phyloP scores from a whole-genome alignment of 2,113 vertebrate species.

The Ursus arctos region DNA sequence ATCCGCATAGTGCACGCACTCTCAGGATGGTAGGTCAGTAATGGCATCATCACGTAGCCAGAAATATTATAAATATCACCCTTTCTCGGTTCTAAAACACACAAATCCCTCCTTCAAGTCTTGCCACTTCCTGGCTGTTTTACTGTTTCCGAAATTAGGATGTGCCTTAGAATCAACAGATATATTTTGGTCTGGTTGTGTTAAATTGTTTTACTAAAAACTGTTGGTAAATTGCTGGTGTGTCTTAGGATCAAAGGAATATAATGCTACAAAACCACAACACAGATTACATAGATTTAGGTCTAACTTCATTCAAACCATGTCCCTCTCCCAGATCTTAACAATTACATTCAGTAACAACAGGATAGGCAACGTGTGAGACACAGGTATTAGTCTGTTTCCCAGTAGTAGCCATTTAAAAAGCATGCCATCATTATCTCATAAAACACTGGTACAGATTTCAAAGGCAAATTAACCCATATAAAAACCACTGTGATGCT shows the following conservation, averaged over 20 bases:
- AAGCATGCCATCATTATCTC: constrained; percentile 61
- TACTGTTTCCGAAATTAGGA: constrained; percentile 33
- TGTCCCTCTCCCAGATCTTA: not conserved
- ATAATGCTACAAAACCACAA: not conserved
- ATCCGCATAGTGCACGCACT: not conserved
- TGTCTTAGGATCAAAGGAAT: constrained; percentile 56
- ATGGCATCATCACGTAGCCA: not conserved
- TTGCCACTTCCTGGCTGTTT: not conserved
- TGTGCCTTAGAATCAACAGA: not conserved
- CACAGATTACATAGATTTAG: not conserved
- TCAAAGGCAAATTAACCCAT: constrained; percentile 72
- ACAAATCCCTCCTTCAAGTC: constrained; percentile 12
- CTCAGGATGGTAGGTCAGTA: not conserved
- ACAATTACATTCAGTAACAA: constrained; percentile 42
- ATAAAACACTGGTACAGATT: constrained; percentile 68
- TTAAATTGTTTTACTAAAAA: constrained; percentile 56
- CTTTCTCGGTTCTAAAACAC: constrained; percentile 9
- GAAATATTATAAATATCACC: not conserved
- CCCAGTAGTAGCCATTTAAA: constrained; percentile 52
- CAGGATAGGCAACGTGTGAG: not conserved
- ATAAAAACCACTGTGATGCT: constrained; percentile 67
- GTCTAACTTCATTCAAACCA: constrained; percentile 49
- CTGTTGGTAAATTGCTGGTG: not conserved
- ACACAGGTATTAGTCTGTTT: constrained; percentile 28
- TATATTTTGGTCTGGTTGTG: not conserved